These are phyloP conservation scores for Strigamia transsilvanica DNA, from an alignment of 2,888 invertebrate species.

Conservation along the genomic window DNA sequence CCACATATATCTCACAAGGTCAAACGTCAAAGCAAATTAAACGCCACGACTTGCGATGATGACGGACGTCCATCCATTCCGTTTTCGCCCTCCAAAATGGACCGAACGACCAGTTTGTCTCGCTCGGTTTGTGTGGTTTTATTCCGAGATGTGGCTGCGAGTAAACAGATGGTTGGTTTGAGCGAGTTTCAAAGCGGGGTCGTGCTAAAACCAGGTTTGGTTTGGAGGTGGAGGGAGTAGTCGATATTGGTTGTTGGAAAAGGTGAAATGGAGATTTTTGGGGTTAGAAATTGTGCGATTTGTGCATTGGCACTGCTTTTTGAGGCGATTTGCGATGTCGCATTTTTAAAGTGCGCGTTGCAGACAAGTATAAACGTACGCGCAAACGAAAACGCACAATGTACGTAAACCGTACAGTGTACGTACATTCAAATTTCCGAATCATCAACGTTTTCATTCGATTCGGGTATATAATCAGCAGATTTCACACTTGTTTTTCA, in stretches of 20 bases:
- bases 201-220: neutral
- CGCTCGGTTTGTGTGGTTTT: neutral
- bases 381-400: too few species aligned
- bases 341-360: too few species aligned
- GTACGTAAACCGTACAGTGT: too few species aligned
- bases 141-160: neutral
- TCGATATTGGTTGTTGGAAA: neutral
- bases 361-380: too few species aligned
- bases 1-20: conserved; percentile 4
- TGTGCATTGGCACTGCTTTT: too few species aligned
- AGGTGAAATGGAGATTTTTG: neutral
- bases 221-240: neutral
- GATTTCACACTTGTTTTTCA: too few species aligned
- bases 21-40: neutral
- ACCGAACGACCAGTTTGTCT: neutral
- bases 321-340: too few species aligned
- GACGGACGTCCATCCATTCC: neutral
- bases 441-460: too few species aligned
- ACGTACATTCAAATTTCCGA: too few species aligned
- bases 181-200: neutral
- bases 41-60: neutral
- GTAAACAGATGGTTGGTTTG: conserved; percentile 31
- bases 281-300: neutral
- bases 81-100: neutral
- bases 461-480: too few species aligned